Base-by-base conservation (phyloP, 2,888 invertebrate species). In the Sceliomorpha sp. region DNA sequence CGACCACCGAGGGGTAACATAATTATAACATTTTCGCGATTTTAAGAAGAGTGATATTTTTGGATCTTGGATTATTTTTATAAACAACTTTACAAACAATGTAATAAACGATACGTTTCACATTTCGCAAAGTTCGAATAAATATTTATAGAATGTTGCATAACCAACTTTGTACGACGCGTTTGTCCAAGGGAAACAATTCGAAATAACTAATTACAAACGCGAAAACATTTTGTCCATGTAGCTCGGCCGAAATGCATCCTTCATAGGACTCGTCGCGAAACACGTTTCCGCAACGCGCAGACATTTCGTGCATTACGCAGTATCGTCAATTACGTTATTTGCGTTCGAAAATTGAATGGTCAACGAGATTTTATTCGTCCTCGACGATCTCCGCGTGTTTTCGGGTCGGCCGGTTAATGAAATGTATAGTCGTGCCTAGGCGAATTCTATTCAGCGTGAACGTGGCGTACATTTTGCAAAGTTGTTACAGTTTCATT, bases 401-500 rank as follows among this genome's bases (percentile, higher is more conserved):
- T 47, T 67, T 39, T 53, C 53, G 66, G 40, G 42, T 40, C n/a
- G n/a, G n/a, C 36, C 58, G 27, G 59, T 67, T 69, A 69, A 69
- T 63, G 63, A 69, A 63, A 69, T 69, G 63, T 63, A 62, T 58
- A 58, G 58, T 50, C 55, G 58, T 7, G 51, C 32, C 53, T 44
- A 47, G n/a, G 53, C 44, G 45, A 51, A 62, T 66, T 66, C 51
- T 39, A 53, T 58, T 58, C 50, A 39, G 58, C 31, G 53, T 58
- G 42, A 63, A 68, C 60, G 62, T 48, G 55, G 69, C 31, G 50
- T 60, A 55, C 62, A 62, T 68, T 50, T 56, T 56, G 51, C 56
- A 45, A 62, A 56, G 62, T 58, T 62, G 62, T 60, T 60, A 60
- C 62, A 50, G 40, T 68, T 64, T 42, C 59, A 60, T 67, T 55